Evolutionary conservation across 2,797 vertebrate genomes (phyloP).

Genomic region (Gambusia yucatana): DNA sequence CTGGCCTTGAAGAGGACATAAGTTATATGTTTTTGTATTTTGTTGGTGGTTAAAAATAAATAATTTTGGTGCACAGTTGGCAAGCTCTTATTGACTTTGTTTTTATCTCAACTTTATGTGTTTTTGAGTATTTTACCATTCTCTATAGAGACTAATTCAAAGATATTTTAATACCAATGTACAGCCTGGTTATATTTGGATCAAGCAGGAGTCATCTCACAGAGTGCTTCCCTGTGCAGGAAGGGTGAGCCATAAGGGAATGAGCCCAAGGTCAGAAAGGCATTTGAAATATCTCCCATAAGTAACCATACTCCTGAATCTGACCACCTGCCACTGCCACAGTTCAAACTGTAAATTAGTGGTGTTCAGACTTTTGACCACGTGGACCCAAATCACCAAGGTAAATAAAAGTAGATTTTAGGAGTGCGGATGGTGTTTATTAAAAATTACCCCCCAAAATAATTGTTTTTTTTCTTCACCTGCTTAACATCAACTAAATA

Average conservation of each 20-base stretch:
- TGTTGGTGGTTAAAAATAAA: slow-evolving; percentile 3
- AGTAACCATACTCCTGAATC: slow-evolving; percentile 38
- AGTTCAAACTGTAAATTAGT: slow-evolving; percentile 11
- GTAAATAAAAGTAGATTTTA: neutral
- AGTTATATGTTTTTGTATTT: neutral
- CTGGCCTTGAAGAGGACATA: slow-evolving; percentile 11
- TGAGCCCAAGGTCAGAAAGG: slow-evolving; percentile 63
- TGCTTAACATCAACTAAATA: neutral
- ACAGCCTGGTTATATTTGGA: slow-evolving; percentile 37
- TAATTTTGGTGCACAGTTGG: neutral
- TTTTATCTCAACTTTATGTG: neutral
- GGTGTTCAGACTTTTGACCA: neutral
- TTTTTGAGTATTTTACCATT: neutral
- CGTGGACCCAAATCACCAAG: neutral
- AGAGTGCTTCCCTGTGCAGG: slow-evolving; percentile 43
- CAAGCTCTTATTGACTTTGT: neutral
- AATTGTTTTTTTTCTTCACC: neutral
- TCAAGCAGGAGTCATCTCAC: slow-evolving; percentile 57
- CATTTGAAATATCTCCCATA: slow-evolving; percentile 60
- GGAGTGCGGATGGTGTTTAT: too few relatives aligned
- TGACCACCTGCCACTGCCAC: slow-evolving; percentile 51
- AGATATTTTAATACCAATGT: slow-evolving; percentile 12
- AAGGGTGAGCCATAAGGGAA: slow-evolving; percentile 54
- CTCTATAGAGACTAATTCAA: neutral
- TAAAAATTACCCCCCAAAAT: neutral